Base-by-base conservation (phyloP, 2,888 invertebrate genomes). In the Autographa pulchrina region DNA sequence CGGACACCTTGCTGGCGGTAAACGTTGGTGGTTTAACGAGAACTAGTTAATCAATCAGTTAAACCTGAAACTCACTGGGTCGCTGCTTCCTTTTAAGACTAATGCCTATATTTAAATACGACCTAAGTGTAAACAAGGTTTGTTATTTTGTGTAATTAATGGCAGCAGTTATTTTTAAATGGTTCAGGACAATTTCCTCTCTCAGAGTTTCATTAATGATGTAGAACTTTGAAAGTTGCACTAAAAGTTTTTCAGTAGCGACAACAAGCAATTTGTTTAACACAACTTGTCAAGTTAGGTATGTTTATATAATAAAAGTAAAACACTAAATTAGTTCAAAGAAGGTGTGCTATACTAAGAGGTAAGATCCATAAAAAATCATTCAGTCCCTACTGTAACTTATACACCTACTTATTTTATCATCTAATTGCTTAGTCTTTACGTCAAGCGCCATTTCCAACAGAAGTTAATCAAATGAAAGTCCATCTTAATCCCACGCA, bases 21-120 rank as follows among this genome's bases (percentile, higher is more conserved):
- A 62, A 69, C 31, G 63, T 35, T 31, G 11, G 43, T 41, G 9
- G 62, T 32, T 18, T 65, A 75, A 70, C 74, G 70, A 52, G 71
- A 68, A 54, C 38, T 75, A 70, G 70, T 81, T 72, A 70, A 67
- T 38, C 43, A 38, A 60, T n/a, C 25, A 52, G 70, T 70, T 70
- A 69, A 67, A 59, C 58, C 18, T 69, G 59, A 67, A 52, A 56
- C 48, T 66, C 62, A 74, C 74, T 80, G 65, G 81, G 81, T 75
- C 83, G 70, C 65, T 62, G 58, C 64, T 80, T 78, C 83, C 80
- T 82, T 71, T 60, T 61, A 41, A n/a, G n/a, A 5, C n/a, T 48
- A n/a, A 48, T 48, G n/a, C 48, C 48, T n/a, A 8, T 48, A 48
- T 43, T 43, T 43, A 43, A 43, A 43, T n/a, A 48, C n/a, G n/a